Evolutionary conservation across 2,888 invertebrate species (phyloP).

Genomic region (Copidosoma aretas): DNA sequence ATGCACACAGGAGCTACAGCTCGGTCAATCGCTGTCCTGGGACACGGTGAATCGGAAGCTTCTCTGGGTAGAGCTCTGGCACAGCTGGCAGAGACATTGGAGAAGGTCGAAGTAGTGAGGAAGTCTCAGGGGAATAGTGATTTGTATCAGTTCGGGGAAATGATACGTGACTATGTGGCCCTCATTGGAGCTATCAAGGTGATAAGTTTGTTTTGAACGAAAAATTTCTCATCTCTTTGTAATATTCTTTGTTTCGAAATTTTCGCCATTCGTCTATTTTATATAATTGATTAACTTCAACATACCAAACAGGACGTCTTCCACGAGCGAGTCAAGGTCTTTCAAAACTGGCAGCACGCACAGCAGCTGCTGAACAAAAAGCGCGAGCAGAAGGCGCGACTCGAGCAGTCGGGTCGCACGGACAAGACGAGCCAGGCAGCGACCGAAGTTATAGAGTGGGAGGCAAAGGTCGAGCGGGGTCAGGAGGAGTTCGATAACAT

Average conservation of each 20-base stretch:
- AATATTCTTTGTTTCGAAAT: too few species aligned
- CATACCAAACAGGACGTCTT: constrained; percentile 78
- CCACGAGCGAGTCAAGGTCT: constrained; percentile 79
- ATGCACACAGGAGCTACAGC: constrained; percentile 81
- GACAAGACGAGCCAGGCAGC: constrained; percentile 90
- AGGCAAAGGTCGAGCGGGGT: constrained; percentile 93
- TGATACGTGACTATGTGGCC: constrained; percentile 92
- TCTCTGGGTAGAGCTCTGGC: constrained; percentile 88
- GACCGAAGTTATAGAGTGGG: constrained; percentile 96
- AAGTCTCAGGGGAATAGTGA: constrained; percentile 94
- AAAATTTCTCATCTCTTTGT: not conserved
- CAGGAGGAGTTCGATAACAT: constrained; percentile 96
- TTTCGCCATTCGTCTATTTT: too few species aligned
- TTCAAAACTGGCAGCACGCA: constrained; percentile 97
- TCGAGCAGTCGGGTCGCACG: constrained; percentile 86
- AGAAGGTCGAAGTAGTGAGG: constrained; percentile 84
- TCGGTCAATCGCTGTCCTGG: constrained; percentile 87
- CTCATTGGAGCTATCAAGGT: constrained; percentile 90
- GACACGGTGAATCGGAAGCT: constrained; percentile 92
- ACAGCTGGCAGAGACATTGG: constrained; percentile 79
- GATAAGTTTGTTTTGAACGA: not conserved
- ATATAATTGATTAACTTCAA: too few species aligned
- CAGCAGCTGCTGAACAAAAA: constrained; percentile 93
- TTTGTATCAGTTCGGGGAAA: constrained; percentile 91
- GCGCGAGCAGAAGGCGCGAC: constrained; percentile 90